Percentiles rank a stretch among this genome's conserved stretches.
These are phyloP conservation scores for Merluccius polli DNA, from an alignment of 2,797 vertebrate genomes.

Conservation along the genomic window DNA sequence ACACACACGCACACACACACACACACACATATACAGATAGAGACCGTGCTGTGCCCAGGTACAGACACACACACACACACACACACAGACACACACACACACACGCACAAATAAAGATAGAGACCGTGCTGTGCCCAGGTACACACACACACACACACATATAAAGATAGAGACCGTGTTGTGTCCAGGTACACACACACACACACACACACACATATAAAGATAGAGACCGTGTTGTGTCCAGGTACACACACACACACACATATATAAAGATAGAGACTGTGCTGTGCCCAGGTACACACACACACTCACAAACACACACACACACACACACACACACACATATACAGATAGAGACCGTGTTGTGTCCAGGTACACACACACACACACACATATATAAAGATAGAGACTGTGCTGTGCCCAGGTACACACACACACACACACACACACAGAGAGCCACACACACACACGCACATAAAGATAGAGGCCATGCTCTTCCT, in stretches of 20 bases:
- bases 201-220: background rate
- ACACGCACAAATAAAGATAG: too few relatives aligned
- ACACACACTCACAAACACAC: background rate
- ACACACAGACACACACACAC: background rate
- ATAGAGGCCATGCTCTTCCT: too few relatives aligned
- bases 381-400: background rate
- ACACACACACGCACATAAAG: background rate
- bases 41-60: background rate
- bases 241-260: background rate
- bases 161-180: background rate
- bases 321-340: slow-evolving; percentile 1
- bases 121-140: too few relatives aligned
- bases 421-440: background rate
- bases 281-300: background rate
- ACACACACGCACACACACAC: background rate
- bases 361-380: background rate
- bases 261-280: background rate
- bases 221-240: too few relatives aligned
- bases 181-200: slow-evolving; percentile 1
- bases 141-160: background rate
- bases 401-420: too few relatives aligned
- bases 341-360: background rate
- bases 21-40: background rate
- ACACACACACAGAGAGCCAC: background rate
- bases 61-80: slow-evolving; percentile 64